These are phyloP conservation scores for Drosophila meridiana DNA, from an alignment of 2,888 invertebrate genomes.

Conservation along the genomic window DNA sequence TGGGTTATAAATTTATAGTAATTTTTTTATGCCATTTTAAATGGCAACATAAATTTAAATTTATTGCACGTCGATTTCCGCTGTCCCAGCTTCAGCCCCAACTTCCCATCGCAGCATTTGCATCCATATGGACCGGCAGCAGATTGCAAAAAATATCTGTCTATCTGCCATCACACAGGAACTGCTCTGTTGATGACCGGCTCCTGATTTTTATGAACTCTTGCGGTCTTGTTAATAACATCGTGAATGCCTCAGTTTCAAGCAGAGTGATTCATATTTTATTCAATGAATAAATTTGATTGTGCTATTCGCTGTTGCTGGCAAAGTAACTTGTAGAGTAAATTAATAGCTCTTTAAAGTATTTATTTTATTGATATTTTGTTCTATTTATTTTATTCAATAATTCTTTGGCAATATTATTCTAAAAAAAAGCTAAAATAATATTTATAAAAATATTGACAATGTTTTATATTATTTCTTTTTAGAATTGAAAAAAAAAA, in stretches of 20 bases:
- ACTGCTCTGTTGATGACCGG: conserved; percentile 17
- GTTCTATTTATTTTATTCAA: background rate
- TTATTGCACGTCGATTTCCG: conserved; percentile 74
- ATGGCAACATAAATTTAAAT: conserved; percentile 77
- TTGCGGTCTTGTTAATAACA: conserved; percentile 28
- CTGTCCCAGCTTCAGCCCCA: conserved; percentile 24
- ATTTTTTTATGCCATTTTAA: conserved; percentile 71
- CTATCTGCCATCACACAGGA: conserved; percentile 19
- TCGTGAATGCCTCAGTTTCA: conserved; percentile 2
- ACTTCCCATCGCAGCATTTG: conserved; percentile 6
- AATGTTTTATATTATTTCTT: too few relatives aligned
- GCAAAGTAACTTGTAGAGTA: background rate
- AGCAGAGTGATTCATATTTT: background rate
- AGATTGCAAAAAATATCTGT: conserved; percentile 13
- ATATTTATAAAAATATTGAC: too few relatives aligned
- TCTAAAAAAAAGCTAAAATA: background rate
- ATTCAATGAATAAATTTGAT: background rate
- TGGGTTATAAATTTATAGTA: conserved; percentile 73
- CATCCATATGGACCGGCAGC: conserved; percentile 10
- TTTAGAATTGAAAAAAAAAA: too few relatives aligned
- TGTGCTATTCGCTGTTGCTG: background rate
- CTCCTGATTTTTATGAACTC: conserved; percentile 38
- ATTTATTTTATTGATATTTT: background rate
- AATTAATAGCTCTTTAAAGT: background rate
- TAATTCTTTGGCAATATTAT: background rate